A percentile compares a stretch with the other conserved stretches of the same genome.
These are phyloP conservation scores for Phaethornis superciliosus DNA, from an alignment of 2,113 vertebrate species.

Conservation along the genomic window DNA sequence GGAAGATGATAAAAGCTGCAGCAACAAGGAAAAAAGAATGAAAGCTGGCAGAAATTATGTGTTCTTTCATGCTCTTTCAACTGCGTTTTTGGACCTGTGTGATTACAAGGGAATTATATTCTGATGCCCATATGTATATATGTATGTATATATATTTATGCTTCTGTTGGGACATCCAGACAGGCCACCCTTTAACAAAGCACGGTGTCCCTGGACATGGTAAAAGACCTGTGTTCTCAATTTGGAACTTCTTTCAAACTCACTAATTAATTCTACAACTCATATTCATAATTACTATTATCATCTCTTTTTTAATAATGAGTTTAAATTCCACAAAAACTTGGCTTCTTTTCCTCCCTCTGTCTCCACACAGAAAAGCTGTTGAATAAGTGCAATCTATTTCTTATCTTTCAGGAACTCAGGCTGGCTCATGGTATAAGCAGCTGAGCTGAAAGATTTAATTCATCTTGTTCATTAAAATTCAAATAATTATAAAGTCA, in stretches of 20 bases:
- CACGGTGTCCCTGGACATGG: not conserved
- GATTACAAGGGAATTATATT: slow-evolving; percentile 22
- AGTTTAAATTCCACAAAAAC: slow-evolving; percentile 66
- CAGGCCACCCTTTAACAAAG: not conserved
- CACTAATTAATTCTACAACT: slow-evolving; percentile 50
- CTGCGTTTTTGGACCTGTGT: slow-evolving; percentile 37
- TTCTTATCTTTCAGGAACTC: slow-evolving; percentile 56
- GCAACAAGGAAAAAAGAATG: slow-evolving; percentile 34
- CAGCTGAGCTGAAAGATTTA: slow-evolving; percentile 64
- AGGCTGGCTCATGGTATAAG: slow-evolving; percentile 15
- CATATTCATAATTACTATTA: slow-evolving; percentile 42
- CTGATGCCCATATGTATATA: not conserved
- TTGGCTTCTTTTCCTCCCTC: slow-evolving; percentile 36
- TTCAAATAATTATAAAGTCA: slow-evolving; percentile 64
- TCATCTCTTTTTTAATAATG: slow-evolving; percentile 18
- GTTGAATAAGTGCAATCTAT: slow-evolving; percentile 47
- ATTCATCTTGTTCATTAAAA: slow-evolving; percentile 68
- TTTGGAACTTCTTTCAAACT: slow-evolving; percentile 9
- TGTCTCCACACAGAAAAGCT: slow-evolving; percentile 28
- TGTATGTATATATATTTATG: not conserved
- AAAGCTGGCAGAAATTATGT: slow-evolving; percentile 22
- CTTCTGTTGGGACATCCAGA: not conserved
- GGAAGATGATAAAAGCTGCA: slow-evolving; percentile 46
- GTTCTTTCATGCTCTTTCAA: slow-evolving; percentile 35
- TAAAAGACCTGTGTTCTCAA: not conserved